These are phyloP conservation scores for Malurus splendens DNA, from an alignment of 2,797 vertebrate species.

Conservation along the genomic window DNA sequence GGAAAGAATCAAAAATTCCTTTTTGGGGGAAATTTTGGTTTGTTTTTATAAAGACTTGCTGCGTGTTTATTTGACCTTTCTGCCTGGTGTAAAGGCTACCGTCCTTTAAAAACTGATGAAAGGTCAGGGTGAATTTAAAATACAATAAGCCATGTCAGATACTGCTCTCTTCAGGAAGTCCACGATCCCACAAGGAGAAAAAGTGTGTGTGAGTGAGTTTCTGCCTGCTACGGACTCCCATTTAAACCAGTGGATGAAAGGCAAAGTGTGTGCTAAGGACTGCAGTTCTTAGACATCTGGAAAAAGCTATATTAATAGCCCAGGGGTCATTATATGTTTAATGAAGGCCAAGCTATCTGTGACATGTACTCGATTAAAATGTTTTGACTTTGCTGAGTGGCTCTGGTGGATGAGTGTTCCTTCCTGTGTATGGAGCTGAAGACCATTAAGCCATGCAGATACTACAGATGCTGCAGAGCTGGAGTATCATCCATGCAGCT, in stretches of 20 bases:
- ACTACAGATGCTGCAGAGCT: background rate
- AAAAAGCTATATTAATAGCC: background rate
- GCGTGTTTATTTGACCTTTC: conserved; percentile 40
- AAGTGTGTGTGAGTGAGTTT: background rate
- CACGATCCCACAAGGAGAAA: background rate
- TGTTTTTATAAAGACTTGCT: conserved; percentile 35
- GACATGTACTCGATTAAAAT: background rate
- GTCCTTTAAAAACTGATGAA: conserved; percentile 10
- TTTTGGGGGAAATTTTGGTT: background rate
- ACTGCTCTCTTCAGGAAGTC: background rate
- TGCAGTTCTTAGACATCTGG: background rate
- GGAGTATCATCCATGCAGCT: background rate
- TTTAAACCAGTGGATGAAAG: background rate
- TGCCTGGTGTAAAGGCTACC: background rate
- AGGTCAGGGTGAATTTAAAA: conserved; percentile 19
- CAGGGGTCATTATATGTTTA: background rate
- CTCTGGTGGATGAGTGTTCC: background rate
- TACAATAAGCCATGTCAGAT: background rate
- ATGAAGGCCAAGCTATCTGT: background rate
- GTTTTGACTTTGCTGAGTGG: background rate
- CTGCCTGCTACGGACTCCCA: background rate
- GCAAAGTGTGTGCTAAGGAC: background rate
- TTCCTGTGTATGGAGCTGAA: background rate
- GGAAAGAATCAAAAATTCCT: background rate
- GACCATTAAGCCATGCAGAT: background rate